Base-by-base conservation (phyloP, 2,797 vertebrate genomes). In the Crocodylus rhombifer region DNA sequence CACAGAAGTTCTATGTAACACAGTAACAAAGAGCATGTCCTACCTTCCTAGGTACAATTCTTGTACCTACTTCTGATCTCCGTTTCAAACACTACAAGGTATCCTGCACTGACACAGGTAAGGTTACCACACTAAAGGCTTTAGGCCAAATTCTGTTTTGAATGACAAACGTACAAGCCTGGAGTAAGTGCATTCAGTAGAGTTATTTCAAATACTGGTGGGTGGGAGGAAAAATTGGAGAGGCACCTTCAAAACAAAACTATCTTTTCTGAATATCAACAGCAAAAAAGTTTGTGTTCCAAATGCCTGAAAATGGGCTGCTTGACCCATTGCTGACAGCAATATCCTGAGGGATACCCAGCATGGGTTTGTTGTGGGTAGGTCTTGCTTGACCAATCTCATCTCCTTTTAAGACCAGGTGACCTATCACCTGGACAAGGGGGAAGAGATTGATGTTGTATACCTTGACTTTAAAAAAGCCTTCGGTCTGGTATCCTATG, bases 81-180 rank as follows among this genome's bases (percentile, higher is more conserved):
- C 76, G 65, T 82, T 87, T 82, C 63, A n/a, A 73, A 77, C 23
- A 82, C 79, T 92, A 76, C 14, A 80, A 85, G 63, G 71, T 82
- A 14, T 56, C 91, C 15, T 62, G 58, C 21, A 26, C 33, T 64
- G 65, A 63, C 16, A n/a, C 87, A 86, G 26, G 6, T 86, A 86
- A 88, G 62, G 57, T 33, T 10, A 55, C 1, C 6, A 91, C 60
- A 78, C 78, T 30, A 71, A 58, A 62, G 88, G 23, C 61, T 42
- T 62, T 62, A 25, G 20, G n/a, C 87, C 67, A 80, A 60, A 58
- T 26, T 55, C 1, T 60, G 13, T 63, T 84, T 21, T 84, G n/a
- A 86, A 25, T 14, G 82, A 69, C 25, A 84, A 20, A 20, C 71
- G 51, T 0, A 0, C 9, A 33, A 26, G 80, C 26, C 42, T 55